A percentile compares a stretch with the other conserved stretches of the same genome.
Conservation (phyloP, 2,113 vertebrate species). For the Takifugu flavidus region DNA sequence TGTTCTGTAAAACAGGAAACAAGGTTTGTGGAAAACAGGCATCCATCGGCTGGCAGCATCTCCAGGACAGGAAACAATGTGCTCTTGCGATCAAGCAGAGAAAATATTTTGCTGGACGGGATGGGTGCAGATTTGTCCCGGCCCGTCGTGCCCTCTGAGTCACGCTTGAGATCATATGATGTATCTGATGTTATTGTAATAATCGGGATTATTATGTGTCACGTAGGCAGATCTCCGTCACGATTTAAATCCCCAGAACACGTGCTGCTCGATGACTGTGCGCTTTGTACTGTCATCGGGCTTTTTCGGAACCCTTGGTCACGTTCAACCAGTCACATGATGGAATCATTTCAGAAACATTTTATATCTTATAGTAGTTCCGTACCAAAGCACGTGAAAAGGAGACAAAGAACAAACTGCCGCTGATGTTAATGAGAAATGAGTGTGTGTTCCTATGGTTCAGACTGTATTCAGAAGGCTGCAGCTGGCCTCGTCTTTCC, state of each 20-base stretch:
- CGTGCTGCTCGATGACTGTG: not conserved
- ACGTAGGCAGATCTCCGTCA: too few species aligned
- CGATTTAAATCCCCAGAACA: too few species aligned
- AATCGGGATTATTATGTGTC: too few species aligned
- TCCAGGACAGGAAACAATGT: conserved; percentile 68
- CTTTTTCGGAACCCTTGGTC: not conserved
- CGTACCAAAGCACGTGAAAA: conserved; percentile 16
- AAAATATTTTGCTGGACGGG: conserved; percentile 72
- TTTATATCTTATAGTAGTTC: conserved; percentile 7
- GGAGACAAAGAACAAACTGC: not conserved
- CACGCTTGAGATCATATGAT: conserved; percentile 20
- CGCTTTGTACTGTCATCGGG: conserved; percentile 5
- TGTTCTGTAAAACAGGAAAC: conserved; percentile 60
- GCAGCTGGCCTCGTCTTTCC: conserved; percentile 28
- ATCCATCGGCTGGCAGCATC: conserved; percentile 51
- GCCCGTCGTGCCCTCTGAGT: conserved; percentile 33
- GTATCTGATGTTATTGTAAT: conserved; percentile 56
- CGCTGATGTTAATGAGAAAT: conserved; percentile 41
- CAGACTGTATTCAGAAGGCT: conserved; percentile 32
- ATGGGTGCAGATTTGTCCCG: conserved; percentile 55
- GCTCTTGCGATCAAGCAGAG: conserved; percentile 65
- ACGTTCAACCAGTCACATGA: not conserved
- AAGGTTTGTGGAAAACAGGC: conserved; percentile 61
- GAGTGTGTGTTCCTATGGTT: conserved; percentile 48
- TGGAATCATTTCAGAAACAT: not conserved